Evolutionary conservation across 2,888 invertebrate genomes (phyloP), one percentile per base, ranked within the genome.

Genomic region (Leptinotarsa rubiginosa): DNA sequence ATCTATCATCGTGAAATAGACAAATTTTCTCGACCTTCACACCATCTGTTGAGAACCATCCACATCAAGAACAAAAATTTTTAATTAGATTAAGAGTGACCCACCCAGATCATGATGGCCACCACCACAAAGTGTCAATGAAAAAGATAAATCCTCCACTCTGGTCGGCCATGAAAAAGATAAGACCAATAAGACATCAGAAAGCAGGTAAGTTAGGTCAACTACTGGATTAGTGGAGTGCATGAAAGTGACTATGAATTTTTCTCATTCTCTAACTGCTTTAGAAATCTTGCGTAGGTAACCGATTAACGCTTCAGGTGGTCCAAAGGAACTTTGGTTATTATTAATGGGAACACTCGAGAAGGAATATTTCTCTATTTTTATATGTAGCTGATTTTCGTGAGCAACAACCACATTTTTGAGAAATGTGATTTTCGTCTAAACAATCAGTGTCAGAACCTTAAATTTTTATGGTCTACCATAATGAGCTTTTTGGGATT

Each of bases 31-130:
- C 65, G 52, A 68, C 65, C 47, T 73, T 77, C 75, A 71, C 75
- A 75, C 82, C 82, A 81, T 82, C 82, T 82, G 72, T 76, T 67
- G 79, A 52, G 59, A 64, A 71, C 25, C 54, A 65, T 54, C 62
- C 41, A 67, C 56, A 80, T 75, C 70, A 1, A 56, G 31, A 47
- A 56, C 22, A 59, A 56, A 59, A 47, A 7, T 18, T 22, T 54
- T 69, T 15, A 69, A 69, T 56, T 41, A 59, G 20, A 56, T 56
- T 25, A 4, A 56, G 20, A 20, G n/a, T 22, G 80, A 77, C 78
- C 80, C 82, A 78, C 82, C 81, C 80, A 78, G 72, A 74, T 76
- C 81, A 81, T 80, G 75, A 85, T 84, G 84, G 84, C 83, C 80
- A 79, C 82, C 81, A 72, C 68, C 49, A 77, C 77, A 69, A 76